Base-by-base conservation (phyloP, 2,113 vertebrate genomes). In the Clinocottus analis region DNA sequence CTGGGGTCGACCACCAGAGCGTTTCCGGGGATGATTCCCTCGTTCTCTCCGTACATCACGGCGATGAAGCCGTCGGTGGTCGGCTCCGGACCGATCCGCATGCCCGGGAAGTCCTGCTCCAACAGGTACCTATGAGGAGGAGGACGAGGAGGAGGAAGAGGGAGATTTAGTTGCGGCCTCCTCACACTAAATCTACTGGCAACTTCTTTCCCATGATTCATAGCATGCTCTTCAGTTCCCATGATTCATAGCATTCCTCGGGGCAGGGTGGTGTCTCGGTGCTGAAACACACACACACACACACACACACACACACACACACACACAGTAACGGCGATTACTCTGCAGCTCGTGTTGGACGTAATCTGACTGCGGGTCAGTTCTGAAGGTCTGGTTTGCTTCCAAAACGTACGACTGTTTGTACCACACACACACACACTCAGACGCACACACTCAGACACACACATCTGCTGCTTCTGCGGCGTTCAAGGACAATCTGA, bases 41-140 rank as follows among this genome's bases (percentile, higher is more conserved):
- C 98, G 0, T 94, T 95, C 11, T 99, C 97, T 6, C 97, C 97
- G 11, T 98, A 94, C 98, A 99, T 99, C 79, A 99, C 98, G 10
- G 98, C 97, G 55, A 99, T 99, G 90, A 99, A 99, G 56, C 97
- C 98, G 83, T 99, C 98, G 0, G 98, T 99, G 62, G 98, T 99
- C 37, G 98, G 98, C 85, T 99, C 98, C 0, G 98, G 98, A 49
- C 98, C 98, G 27, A 99, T 99, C 75, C 98, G 92, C 98, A 99
- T 99, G 39, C 98, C 98, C 4, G 98, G 98, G 59, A 99, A 99
- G 51, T 99, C 98, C 90, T 99, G 97, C 72, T 99, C 98, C 0
- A 99, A 80, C 66, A 99, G 92, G 77, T 99, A 99, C 82, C 98
- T 97, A 75, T 2, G 9, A 5, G 2, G 25, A n/a, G n/a, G n/a